phyloP scores from a whole-genome alignment of 2,113 vertebrate genomes.

The Apistogramma diplotaenia region DNA sequence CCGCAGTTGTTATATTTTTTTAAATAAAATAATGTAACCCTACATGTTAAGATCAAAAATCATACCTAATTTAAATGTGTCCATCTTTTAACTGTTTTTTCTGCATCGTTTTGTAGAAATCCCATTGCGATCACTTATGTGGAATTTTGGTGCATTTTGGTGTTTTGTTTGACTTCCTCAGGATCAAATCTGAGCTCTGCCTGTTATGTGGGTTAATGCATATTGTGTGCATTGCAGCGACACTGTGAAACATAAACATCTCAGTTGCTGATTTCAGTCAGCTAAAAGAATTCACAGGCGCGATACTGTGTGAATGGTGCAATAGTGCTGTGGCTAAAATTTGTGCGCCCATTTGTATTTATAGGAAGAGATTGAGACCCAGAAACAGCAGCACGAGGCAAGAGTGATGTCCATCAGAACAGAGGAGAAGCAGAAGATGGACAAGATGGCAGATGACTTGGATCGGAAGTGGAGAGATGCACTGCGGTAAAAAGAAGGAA shows the following conservation, averaged over 20 bases:
- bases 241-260: no score
- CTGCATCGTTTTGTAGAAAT: no score
- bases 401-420: constrained; percentile 84
- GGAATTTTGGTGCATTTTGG: no score
- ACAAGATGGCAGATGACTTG: constrained; percentile 88
- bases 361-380: constrained; percentile 88
- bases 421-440: constrained; percentile 90
- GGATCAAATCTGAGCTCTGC: neutral
- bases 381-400: constrained; percentile 88
- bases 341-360: neutral
- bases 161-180: neutral
- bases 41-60: no score
- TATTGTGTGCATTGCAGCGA: no score
- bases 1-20: no score
- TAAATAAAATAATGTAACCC: no score
- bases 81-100: no score
- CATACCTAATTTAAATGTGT: no score
- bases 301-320: no score
- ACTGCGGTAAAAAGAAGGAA: constrained; percentile 67
- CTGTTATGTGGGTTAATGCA: neutral
- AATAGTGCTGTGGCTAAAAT: neutral
- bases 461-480: constrained; percentile 96
- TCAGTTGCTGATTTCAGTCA: neutral
- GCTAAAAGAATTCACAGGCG: no score
- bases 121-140: no score